phyloP scores from a whole-genome alignment of 2,797 vertebrate species.

The Chrysocyon brachyurus region DNA sequence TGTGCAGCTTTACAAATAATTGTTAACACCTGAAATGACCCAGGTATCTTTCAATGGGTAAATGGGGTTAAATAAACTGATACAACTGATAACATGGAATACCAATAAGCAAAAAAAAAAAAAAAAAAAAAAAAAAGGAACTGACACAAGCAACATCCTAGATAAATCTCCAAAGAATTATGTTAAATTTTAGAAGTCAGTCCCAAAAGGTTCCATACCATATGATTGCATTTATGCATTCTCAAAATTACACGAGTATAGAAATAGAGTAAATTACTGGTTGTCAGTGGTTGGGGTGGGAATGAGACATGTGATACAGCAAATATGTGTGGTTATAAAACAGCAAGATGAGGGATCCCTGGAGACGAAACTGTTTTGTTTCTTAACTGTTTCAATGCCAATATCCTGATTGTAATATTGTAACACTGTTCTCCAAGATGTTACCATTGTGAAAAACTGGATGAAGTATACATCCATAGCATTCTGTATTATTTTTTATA shows the following conservation, averaged over 20 bases:
- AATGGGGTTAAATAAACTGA: background rate
- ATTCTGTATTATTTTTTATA: background rate
- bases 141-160: background rate
- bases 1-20: background rate
- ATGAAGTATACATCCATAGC: rapidly evolving
- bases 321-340: too few relatives aligned
- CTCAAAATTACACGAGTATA: background rate
- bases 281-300: rapidly evolving
- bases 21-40: background rate
- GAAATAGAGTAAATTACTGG: background rate
- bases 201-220: background rate
- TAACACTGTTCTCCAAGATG: background rate
- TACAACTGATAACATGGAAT: background rate
- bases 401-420: too few relatives aligned
- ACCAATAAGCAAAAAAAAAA: background rate
- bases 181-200: background rate
- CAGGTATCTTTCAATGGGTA: background rate
- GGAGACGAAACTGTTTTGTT: background rate
- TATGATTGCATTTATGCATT: background rate
- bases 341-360: rapidly evolving
- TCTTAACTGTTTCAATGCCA: background rate
- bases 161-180: background rate
- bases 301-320: rapidly evolving
- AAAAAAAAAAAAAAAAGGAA: background rate
- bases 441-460: background rate